These are phyloP conservation scores for Dendronephthya gigantea DNA, from an alignment of 64 coral and sea anemone species.

Conservation along the genomic window DNA sequence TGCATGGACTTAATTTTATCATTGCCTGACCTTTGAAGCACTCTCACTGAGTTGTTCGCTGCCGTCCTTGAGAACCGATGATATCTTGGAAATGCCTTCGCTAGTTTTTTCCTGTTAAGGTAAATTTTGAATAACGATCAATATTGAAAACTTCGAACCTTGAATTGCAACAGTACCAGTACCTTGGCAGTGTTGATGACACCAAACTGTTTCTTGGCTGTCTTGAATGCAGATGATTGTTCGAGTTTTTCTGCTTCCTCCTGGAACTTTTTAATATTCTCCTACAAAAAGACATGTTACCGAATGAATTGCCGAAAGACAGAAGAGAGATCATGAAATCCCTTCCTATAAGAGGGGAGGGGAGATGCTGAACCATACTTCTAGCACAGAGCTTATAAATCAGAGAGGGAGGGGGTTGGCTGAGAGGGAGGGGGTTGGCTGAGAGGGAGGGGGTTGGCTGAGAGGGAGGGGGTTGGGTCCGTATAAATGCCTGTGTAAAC, in stretches of 20 bases:
- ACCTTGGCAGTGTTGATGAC: constrained; percentile 48
- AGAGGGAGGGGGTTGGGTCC: too few relatives aligned
- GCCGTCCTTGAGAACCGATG: background rate
- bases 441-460: background rate
- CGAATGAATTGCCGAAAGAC: background rate
- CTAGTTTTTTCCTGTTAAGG: background rate
- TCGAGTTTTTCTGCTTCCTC: constrained; percentile 85
- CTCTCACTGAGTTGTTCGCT: background rate
- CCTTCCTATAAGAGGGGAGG: too few relatives aligned
- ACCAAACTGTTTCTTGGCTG: constrained; percentile 48
- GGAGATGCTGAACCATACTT: too few relatives aligned
- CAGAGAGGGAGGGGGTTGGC: background rate
- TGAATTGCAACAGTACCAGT: background rate
- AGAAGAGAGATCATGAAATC: too few relatives aligned
- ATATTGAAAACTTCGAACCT: too few relatives aligned
- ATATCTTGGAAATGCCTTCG: background rate
- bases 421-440: background rate
- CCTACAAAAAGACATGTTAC: constrained; percentile 20
- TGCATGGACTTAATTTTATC: background rate
- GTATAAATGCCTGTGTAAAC: too few relatives aligned
- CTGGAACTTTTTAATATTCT: constrained; percentile 96
- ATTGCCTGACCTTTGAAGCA: background rate
- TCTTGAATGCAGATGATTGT: constrained; percentile 65
- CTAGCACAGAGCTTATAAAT: too few relatives aligned
- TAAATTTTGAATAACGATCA: background rate